Conservation (phyloP, 2,888 invertebrate species). For the Lathronympha strigana region DNA sequence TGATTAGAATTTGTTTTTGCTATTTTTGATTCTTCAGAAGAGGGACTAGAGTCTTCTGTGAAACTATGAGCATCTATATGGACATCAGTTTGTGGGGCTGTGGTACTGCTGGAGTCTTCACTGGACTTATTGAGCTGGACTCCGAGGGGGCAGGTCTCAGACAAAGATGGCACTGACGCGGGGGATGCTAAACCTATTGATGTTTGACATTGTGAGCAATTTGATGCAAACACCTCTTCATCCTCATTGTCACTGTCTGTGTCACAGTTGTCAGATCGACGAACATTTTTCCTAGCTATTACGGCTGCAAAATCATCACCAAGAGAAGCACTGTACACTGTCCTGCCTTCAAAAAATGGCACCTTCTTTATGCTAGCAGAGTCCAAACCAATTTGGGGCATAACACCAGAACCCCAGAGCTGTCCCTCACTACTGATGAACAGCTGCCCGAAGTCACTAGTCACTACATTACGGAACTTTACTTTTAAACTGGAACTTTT, state of each 20-base stretch:
- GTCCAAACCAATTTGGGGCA: constrained; percentile 87
- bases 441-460: constrained; percentile 85
- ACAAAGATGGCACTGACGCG: constrained; percentile 84
- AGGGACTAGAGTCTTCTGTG: constrained; percentile 84
- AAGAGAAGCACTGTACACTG: constrained; percentile 88
- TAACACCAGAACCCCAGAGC: constrained; percentile 88
- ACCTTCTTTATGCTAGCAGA: constrained; percentile 85
- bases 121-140: constrained; percentile 84
- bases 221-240: constrained; percentile 86
- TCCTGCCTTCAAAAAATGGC: constrained; percentile 87
- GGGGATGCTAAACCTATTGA: constrained; percentile 84
- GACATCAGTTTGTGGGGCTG: constrained; percentile 82
- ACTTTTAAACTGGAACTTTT: constrained; percentile 85
- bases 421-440: constrained; percentile 87
- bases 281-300: constrained; percentile 86
- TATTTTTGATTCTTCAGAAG: constrained; percentile 82
- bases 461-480: constrained; percentile 85
- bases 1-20: constrained; percentile 73
- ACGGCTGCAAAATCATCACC: constrained; percentile 91
- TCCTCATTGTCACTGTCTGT: constrained; percentile 85
- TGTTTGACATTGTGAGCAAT: constrained; percentile 86
- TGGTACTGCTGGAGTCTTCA: constrained; percentile 85
- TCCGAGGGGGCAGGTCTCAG: constrained; percentile 86
- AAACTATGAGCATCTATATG: constrained; percentile 81
- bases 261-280: constrained; percentile 79